Evolutionary conservation across 2,888 invertebrate genomes (phyloP).

Genomic region (Caenorhabditis sp.): DNA sequence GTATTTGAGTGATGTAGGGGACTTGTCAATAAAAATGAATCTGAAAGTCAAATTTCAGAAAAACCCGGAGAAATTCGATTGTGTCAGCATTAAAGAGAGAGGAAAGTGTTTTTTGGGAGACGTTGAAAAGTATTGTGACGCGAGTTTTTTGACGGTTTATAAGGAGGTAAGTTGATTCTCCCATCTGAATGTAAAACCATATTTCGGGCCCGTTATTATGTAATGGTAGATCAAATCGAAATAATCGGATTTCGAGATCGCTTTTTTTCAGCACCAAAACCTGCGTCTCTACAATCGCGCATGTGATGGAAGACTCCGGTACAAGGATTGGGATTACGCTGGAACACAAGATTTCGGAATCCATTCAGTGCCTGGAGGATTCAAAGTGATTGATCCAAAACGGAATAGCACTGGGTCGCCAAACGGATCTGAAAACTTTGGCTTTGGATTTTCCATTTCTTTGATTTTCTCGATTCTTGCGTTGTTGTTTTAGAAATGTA

Average conservation of each 20-base stretch:
- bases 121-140: constrained; percentile 31
- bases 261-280: constrained; percentile 9
- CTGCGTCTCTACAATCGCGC: constrained; percentile 40
- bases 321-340: constrained; percentile 33
- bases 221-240: too few species aligned
- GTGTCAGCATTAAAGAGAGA: constrained; percentile 18
- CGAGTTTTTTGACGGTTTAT: constrained; percentile 7
- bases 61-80: constrained; percentile 34
- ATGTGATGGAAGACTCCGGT: constrained; percentile 29
- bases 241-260: too few species aligned
- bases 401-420: neutral
- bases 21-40: neutral
- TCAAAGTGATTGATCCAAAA: constrained; percentile 39
- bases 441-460: neutral
- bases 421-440: neutral
- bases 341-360: constrained; percentile 19
- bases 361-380: neutral
- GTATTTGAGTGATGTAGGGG: constrained; percentile 5
- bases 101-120: constrained; percentile 27
- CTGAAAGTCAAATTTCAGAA: constrained; percentile 8
- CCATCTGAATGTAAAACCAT: too few species aligned
- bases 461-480: neutral
- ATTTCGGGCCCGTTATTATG: too few species aligned
- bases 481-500: neutral
- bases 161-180: constrained; percentile 24